Evolutionary conservation across 2,113 vertebrate genomes (phyloP).

Genomic region (Morphnarchus princeps): DNA sequence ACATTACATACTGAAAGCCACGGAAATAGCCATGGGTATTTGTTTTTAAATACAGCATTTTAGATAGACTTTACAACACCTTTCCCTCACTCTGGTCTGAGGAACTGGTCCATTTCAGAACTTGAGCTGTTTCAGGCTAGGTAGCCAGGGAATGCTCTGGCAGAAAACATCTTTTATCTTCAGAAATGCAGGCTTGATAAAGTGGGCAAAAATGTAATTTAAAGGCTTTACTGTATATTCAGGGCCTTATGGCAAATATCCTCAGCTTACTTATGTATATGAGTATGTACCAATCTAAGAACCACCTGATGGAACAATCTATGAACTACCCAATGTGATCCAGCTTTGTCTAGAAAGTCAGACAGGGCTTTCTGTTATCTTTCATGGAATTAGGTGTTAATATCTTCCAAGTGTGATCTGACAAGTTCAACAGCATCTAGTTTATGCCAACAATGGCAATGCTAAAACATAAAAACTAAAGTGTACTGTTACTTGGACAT

Average conservation of each 20-base stretch:
- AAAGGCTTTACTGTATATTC: neutral
- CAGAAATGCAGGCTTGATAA: neutral
- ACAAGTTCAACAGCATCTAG: neutral
- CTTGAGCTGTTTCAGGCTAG: neutral
- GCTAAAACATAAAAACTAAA: neutral
- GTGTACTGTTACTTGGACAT: neutral
- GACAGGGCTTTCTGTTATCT: neutral
- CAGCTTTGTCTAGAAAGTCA: neutral
- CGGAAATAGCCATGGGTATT: neutral
- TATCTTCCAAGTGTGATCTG: neutral
- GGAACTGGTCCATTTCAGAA: neutral
- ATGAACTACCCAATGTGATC: neutral
- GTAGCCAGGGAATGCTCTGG: neutral
- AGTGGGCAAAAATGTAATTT: neutral
- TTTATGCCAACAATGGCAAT: neutral
- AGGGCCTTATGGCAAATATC: neutral
- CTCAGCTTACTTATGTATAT: neutral
- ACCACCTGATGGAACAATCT: neutral
- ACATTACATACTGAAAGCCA: neutral
- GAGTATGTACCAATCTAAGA: neutral
- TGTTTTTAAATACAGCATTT: neutral
- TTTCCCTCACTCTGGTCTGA: neutral
- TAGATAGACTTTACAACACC: neutral
- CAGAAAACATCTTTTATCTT: neutral
- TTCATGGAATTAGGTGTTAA: neutral